These are phyloP conservation scores for Acleris holmiana DNA, from an alignment of 2,888 invertebrate species.

Conservation along the genomic window DNA sequence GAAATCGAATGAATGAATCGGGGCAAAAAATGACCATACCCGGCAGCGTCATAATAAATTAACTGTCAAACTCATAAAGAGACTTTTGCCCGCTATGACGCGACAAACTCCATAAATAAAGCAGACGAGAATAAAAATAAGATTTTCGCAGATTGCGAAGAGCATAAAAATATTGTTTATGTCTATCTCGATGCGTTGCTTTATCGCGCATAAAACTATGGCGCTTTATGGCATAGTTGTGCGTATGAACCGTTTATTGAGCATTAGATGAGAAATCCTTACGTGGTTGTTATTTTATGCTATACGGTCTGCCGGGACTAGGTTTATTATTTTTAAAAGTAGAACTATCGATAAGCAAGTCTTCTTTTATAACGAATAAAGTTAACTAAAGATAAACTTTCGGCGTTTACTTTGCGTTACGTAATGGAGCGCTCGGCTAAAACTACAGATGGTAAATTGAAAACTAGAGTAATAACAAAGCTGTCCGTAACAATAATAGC, in stretches of 20 bases:
- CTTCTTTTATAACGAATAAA: conserved; percentile 1
- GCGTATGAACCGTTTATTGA: conserved; percentile 65
- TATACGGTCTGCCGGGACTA: conserved; percentile 33
- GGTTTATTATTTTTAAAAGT: conserved; percentile 38
- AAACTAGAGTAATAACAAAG: conserved; percentile 17
- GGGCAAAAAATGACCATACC: conserved; percentile 63
- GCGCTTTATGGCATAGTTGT: conserved; percentile 61
- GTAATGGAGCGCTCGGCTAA: background rate
- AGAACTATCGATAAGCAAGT: conserved; percentile 11
- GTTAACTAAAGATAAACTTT: background rate
- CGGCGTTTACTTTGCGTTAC: background rate
- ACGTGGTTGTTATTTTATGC: background rate
- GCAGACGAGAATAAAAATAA: conserved; percentile 62
- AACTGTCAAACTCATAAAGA: conserved; percentile 61
- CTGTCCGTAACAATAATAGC: conserved; percentile 20
- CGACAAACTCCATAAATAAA: conserved; percentile 33
- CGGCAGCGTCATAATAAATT: conserved; percentile 62
- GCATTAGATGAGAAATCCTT: conserved; percentile 50
- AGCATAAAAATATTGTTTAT: conserved; percentile 80
- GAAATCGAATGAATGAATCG: conserved; percentile 45
- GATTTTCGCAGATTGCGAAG: conserved; percentile 74
- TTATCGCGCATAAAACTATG: conserved; percentile 74
- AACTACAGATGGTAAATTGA: background rate
- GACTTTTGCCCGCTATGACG: conserved; percentile 46
- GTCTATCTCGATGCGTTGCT: conserved; percentile 71